Evolutionary conservation across 2,113 vertebrate species (phyloP), one percentile per base, ranked within the genome.

Genomic region (Aramus guarauna): DNA sequence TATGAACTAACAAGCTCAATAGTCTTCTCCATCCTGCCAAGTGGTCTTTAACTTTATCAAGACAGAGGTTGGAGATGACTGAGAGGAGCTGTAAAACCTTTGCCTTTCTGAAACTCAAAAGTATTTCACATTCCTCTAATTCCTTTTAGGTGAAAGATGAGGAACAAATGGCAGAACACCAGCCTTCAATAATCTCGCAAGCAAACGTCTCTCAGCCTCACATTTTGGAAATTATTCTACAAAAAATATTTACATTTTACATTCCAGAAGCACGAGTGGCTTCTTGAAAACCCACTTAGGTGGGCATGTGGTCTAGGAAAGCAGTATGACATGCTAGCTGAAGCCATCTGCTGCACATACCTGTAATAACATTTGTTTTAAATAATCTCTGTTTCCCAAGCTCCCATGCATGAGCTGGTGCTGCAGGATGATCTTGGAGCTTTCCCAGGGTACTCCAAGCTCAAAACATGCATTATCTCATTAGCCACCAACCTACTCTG

Each of bases 391-490:
- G 5, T 36, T 56, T 52, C 59, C 16, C 32, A 53, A 89, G n/a
- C 11, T 69, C 43, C 41, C 0, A 0, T 37, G 15, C 13, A 4
- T 5, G 12, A 71, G 27, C n/a, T 60, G 21, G 34, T 3, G 5
- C 36, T 64, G 55, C 2, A 1, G 37, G 75, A 63, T 69, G 48
- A 23, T 23, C 56, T 81, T 4, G 2, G 56, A 32, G 26, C 45
- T 77, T 55, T 53, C 45, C 47, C 36, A 68, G 64, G 17, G 32
- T 27, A 19, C 24, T 73, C 12, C 56, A 32, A 55, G 56, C 47
- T 72, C 68, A 80, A 74, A 62, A 39, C 23, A 50, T 8, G 11
- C 39, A 8, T 15, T 19, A 15, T 45, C 32, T 69, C 43, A 17
- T 67, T n/a, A 76, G 58, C 32, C 39, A 66, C 26, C n/a, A 55